Conservation (phyloP, 2,113 vertebrate species). For the Callipepla squamata region DNA sequence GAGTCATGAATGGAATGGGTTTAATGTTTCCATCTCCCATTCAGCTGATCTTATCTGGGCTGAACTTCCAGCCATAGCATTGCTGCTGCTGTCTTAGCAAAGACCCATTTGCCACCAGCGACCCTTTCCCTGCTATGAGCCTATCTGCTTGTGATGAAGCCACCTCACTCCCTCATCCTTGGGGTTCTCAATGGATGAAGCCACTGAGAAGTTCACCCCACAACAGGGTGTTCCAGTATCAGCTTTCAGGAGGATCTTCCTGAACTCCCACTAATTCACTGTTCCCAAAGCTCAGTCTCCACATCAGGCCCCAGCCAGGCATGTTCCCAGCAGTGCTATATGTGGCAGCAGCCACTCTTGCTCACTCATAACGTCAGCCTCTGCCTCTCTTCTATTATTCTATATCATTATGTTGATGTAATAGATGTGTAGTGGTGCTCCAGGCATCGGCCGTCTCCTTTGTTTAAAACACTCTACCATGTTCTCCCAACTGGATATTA, state of each 20-base stretch:
- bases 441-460: background rate
- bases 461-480: background rate
- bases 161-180: background rate
- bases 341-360: background rate
- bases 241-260: background rate
- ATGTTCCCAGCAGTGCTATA: background rate
- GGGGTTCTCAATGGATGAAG: rapidly evolving
- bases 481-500: slow-evolving; percentile 38
- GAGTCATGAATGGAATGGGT: background rate
- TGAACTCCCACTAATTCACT: background rate
- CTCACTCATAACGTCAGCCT: background rate
- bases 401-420: slow-evolving; percentile 54
- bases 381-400: slow-evolving; percentile 24
- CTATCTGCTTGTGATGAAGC: background rate
- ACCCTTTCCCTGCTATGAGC: background rate
- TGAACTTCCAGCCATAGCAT: background rate
- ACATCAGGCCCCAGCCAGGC: background rate
- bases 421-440: slow-evolving; percentile 52
- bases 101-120: background rate
- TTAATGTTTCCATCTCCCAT: background rate
- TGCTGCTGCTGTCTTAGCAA: background rate
- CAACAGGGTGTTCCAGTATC: background rate
- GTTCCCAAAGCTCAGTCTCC: background rate
- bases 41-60: background rate
- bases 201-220: background rate